A percentile compares a stretch with the other conserved stretches of the same genome.
phyloP scores from a whole-genome alignment of 2,888 invertebrate species.

The Yponomeuta evonymella region DNA sequence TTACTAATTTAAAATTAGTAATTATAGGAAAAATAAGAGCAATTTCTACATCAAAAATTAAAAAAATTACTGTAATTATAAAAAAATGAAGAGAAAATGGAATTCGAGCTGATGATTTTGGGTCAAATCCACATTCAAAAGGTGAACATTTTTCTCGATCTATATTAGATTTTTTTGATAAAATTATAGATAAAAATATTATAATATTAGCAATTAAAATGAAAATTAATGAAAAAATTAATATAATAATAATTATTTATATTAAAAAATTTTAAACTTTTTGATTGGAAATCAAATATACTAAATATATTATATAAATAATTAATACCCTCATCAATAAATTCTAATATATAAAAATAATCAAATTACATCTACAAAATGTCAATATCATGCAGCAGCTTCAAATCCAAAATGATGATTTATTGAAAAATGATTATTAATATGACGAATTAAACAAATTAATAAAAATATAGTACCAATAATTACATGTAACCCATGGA shows the following conservation, averaged over 20 bases:
- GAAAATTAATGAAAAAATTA: conserved; percentile 43
- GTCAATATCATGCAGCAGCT: conserved; percentile 62
- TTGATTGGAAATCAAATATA: conserved; percentile 85
- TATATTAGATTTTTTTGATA: conserved; percentile 75
- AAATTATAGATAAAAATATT: conserved; percentile 64
- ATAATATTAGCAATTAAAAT: conserved; percentile 60
- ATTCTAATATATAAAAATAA: conserved; percentile 73
- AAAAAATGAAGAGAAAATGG: conserved; percentile 73
- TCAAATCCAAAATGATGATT: conserved; percentile 58
- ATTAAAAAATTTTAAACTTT: conserved; percentile 75
- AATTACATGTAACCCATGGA: conserved; percentile 85
- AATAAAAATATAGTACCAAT: conserved; percentile 57
- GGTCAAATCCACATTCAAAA: conserved; percentile 73
- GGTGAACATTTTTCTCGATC: conserved; percentile 80
- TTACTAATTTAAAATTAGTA: conserved; percentile 44
- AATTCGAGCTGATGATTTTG: conserved; percentile 52
- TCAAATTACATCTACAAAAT: conserved; percentile 58
- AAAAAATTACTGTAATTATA: conserved; percentile 81
- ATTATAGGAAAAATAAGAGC: conserved; percentile 78
- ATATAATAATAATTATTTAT: conserved; percentile 74
- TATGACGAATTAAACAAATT: conserved; percentile 46
- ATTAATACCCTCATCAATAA: conserved; percentile 81
- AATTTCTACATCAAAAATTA: conserved; percentile 86
- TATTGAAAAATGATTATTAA: conserved; percentile 48
- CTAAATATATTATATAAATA: conserved; percentile 81